Base-by-base conservation (phyloP, 2,797 vertebrate genomes). In the Triplophysa bombifrons region DNA sequence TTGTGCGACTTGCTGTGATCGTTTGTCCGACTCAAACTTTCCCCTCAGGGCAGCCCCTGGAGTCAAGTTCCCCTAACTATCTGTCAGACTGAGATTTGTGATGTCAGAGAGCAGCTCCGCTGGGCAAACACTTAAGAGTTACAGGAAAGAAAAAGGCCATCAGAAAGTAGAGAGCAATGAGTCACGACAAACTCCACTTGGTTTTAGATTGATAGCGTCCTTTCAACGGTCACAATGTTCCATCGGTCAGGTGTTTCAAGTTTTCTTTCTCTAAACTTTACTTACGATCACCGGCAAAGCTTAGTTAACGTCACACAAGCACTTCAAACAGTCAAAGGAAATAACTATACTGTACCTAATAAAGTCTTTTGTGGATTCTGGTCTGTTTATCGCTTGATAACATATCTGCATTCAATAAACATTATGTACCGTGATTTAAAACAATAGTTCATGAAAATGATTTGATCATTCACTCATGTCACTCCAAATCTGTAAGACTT, bases 1-100 rank as follows among this genome's bases (percentile, higher is more conserved):
- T 67, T 69, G 58, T 72, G 76, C 27, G 38, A 50, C 67, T 75
- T 64, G 19, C 13, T 25, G 34, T 60, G 71, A 79, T 79, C 72
- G 34, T 44, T 46, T 74, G 70, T 74, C 78, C 5, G 76, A 78
- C 79, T 75, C 79, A 50, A 72, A 68, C 46, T 2, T 30, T 50
- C 48, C 66, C 81, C 69, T 25, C 16, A 27, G 78, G 81, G 72
- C 69, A 14, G 7, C 25, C 75, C 20, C 56, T 61, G 25, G 56
- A 64, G 51, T 66, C 65, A 60, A 46, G 30, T 19, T 53, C 69
- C 25, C 68, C 7, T 51, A 58, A 34, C n/a, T 16, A 77, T 76
- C 69, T 64, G 81, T 83, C 84, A 83, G 22, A 76, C 53, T 65
- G 25, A 20, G 70, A 77, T 81, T 68, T 56, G 48, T 30, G 67